Evolutionary conservation across 2,797 vertebrate species (phyloP).

Genomic region (Poliocrania exsul): DNA sequence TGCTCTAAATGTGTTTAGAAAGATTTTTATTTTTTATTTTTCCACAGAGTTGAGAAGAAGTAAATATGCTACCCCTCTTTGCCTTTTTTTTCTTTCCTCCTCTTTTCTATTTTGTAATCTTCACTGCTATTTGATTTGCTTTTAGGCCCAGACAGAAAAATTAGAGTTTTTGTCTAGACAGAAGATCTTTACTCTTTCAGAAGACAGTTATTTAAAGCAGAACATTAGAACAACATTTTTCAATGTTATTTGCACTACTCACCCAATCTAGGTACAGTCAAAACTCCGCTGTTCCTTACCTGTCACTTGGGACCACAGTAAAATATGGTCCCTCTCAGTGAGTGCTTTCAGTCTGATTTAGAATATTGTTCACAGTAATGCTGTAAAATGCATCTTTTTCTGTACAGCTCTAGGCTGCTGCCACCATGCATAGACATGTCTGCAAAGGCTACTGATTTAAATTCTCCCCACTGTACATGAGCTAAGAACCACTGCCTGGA

Average conservation of each 20-base stretch:
- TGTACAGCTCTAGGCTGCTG: neutral
- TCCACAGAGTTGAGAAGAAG: neutral
- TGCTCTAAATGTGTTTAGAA: neutral
- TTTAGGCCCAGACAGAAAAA: slow-evolving; percentile 10
- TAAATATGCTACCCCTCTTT: neutral
- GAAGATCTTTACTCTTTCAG: neutral
- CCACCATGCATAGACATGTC: accelerated
- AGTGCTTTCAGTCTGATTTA: neutral
- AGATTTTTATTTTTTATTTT: neutral
- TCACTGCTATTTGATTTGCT: neutral
- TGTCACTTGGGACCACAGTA: neutral
- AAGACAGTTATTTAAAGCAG: slow-evolving; percentile 3
- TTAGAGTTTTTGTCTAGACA: neutral
- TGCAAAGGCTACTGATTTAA: neutral
- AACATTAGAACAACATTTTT: neutral
- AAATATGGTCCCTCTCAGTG: neutral
- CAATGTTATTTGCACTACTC: neutral
- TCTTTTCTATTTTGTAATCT: neutral
- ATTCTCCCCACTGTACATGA: neutral
- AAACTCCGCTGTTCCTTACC: neutral
- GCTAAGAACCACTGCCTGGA: neutral
- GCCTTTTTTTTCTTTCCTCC: neutral
- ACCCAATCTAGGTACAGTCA: neutral
- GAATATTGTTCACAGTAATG: neutral
- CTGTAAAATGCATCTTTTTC: neutral